Evolutionary conservation across 2,797 vertebrate genomes (phyloP).

Genomic region (Percopsis omiscomaycus): DNA sequence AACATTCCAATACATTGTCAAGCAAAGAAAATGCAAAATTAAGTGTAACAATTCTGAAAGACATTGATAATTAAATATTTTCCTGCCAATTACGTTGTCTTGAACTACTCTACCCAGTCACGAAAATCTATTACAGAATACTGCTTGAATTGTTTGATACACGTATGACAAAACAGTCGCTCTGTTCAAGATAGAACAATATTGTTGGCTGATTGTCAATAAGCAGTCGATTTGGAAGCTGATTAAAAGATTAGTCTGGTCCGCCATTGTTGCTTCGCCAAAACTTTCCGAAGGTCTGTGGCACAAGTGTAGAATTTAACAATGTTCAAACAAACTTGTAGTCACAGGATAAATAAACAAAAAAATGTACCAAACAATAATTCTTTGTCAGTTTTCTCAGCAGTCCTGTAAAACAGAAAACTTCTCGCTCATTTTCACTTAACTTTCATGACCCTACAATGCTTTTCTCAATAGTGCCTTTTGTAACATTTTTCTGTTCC

Average conservation of each 20-base stretch:
- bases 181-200: constrained; percentile 28
- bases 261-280: constrained; percentile 12
- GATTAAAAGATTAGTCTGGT: constrained; percentile 9
- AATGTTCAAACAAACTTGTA: constrained; percentile 39
- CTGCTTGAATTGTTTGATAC: constrained; percentile 44
- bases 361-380: constrained; percentile 56
- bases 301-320: constrained; percentile 18
- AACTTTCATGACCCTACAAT: constrained; percentile 46
- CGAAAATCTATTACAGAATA: constrained; percentile 41
- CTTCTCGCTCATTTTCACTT: constrained; percentile 22
- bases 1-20: constrained; percentile 52
- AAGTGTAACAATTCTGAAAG: constrained; percentile 36
- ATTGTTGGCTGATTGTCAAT: constrained; percentile 70
- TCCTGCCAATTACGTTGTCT: constrained; percentile 15
- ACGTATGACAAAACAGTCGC: constrained; percentile 25
- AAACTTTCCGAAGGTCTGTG: constrained; percentile 36
- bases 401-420: constrained; percentile 41
- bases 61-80: constrained; percentile 27
- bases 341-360: constrained; percentile 48
- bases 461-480: constrained; percentile 20
- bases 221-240: constrained; percentile 40
- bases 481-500: constrained; percentile 10
- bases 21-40: constrained; percentile 34
- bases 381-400: constrained; percentile 34
- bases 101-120: constrained; percentile 16